phyloP scores from a whole-genome alignment of 2,113 vertebrate species.

The Galemys pyrenaicus region DNA sequence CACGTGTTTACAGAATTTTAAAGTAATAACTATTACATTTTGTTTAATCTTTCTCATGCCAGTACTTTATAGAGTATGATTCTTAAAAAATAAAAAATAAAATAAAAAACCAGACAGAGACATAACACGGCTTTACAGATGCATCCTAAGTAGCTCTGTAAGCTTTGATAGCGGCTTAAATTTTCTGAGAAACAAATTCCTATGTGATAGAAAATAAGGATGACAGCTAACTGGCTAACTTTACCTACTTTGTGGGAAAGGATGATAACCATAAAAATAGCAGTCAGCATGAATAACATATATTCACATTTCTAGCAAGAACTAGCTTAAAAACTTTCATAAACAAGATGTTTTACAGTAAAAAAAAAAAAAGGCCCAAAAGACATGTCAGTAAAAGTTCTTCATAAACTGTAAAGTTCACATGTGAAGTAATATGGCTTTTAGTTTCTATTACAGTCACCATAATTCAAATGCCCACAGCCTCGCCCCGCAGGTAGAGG shows the following conservation, averaged over 20 bases:
- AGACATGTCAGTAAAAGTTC: slow-evolving; percentile 15
- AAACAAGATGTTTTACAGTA: slow-evolving; percentile 10
- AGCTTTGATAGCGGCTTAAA: neutral
- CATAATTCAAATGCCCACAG: neutral
- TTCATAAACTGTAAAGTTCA: slow-evolving; percentile 33
- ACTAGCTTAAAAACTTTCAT: slow-evolving; percentile 14
- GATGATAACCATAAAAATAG: neutral
- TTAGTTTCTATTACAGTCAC: slow-evolving; percentile 47
- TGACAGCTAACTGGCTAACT: neutral
- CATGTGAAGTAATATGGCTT: slow-evolving; percentile 9
- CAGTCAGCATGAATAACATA: neutral
- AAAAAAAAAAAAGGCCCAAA: neutral
- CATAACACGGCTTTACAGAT: neutral
- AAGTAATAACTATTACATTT: neutral
- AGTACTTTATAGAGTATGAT: neutral
- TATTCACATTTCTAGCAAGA: neutral
- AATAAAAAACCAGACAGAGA: neutral
- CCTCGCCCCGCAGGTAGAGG: neutral
- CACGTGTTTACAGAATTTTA: neutral
- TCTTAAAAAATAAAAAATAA: slow-evolving; percentile 30
- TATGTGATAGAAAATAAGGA: neutral
- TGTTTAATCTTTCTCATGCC: neutral
- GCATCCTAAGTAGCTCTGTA: neutral
- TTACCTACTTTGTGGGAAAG: neutral
- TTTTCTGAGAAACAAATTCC: slow-evolving; percentile 16